Evolutionary conservation across 2,888 invertebrate species (phyloP).

Genomic region (Entomobrya proxima): DNA sequence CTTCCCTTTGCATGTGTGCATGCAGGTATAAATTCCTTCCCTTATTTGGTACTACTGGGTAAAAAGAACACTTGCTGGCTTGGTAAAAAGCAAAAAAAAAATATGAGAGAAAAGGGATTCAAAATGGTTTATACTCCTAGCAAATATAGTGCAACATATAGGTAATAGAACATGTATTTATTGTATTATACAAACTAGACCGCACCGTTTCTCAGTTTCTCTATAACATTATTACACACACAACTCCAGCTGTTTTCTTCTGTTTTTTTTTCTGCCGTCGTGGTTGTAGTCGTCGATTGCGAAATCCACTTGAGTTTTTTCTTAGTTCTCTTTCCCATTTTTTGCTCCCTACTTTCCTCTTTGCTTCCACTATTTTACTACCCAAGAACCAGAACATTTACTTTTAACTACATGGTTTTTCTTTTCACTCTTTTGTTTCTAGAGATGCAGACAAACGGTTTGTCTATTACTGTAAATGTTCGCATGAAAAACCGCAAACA

Average conservation of each 20-base stretch:
- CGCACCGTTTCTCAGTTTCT: too few species aligned
- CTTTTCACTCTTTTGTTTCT: constrained; percentile 29
- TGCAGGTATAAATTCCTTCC: not conserved
- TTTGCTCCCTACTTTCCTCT: constrained; percentile 4
- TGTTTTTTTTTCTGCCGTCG: not conserved
- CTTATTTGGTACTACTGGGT: constrained; percentile 1
- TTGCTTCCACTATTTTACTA: too few species aligned
- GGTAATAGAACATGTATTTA: not conserved
- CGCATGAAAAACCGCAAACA: constrained; percentile 55
- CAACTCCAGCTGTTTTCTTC: constrained; percentile 57
- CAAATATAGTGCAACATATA: not conserved
- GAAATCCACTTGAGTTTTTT: constrained; percentile 58
- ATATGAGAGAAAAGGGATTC: constrained; percentile 16
- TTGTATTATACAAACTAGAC: not conserved
- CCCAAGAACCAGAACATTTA: constrained; percentile 4
- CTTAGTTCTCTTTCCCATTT: constrained; percentile 8
- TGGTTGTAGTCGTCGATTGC: not conserved
- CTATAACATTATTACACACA: constrained; percentile 43
- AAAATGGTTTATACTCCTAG: not conserved
- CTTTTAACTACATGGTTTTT: not conserved
- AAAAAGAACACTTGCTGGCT: not conserved
- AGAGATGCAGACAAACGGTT: not conserved
- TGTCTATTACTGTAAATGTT: constrained; percentile 35
- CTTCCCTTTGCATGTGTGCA: not conserved
- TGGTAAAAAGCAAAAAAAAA: constrained; percentile 1